A percentile compares a stretch with the other conserved stretches of the same genome.
Conservation (phyloP, 1,140 invertebrate species). For the Apocrypta bakeri region DNA sequence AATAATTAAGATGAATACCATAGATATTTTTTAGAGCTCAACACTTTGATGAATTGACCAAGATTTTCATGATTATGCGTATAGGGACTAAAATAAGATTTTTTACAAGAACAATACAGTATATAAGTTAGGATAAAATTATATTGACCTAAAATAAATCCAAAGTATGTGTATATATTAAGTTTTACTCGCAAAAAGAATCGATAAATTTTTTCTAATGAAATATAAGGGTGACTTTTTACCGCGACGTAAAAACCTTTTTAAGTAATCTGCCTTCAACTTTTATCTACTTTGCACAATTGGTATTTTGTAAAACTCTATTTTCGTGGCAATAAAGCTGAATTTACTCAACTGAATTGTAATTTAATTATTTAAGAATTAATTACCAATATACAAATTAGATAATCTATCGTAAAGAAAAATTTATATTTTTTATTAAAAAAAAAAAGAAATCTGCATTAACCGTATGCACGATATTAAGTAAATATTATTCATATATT, state of each 20-base stretch:
- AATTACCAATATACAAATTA: background rate
- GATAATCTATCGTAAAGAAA: background rate
- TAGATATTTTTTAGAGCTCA: background rate
- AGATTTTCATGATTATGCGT: background rate
- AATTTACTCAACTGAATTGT: background rate
- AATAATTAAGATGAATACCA: background rate
- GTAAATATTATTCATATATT: background rate
- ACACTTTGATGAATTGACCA: background rate
- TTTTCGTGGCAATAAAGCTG: background rate
- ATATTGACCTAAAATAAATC: background rate
- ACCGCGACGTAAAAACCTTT: background rate
- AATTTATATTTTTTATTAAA: background rate
- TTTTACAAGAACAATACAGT: background rate
- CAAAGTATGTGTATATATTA: background rate
- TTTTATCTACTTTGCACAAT: background rate
- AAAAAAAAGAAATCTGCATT: no score
- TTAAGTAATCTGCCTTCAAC: background rate
- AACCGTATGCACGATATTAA: background rate
- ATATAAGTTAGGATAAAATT: background rate
- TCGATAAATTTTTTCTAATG: background rate
- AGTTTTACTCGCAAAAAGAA: background rate
- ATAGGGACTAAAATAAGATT: background rate
- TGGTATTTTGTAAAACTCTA: background rate
- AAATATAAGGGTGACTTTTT: background rate
- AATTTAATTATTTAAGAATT: background rate